Percentiles rank a stretch among this genome's conserved stretches.
Evolutionary conservation across 2,888 invertebrate genomes (phyloP).

Genomic region (Nineta flava): DNA sequence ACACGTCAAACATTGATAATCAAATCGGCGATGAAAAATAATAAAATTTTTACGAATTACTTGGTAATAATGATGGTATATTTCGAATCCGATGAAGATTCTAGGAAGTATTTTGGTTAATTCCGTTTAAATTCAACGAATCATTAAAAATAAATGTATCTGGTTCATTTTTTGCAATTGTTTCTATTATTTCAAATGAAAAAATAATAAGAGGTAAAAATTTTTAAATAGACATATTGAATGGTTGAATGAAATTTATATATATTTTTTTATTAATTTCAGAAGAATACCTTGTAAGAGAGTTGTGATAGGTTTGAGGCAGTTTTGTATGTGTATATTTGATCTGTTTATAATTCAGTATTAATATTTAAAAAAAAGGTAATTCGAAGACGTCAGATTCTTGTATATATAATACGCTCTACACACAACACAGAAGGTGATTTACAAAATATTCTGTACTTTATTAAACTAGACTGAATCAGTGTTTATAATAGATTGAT

Average conservation of each 20-base stretch:
- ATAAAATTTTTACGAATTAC: no score
- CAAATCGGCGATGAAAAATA: no score
- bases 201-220: no score
- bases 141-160: no score
- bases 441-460: constrained; percentile 1
- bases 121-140: no score
- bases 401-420: background rate
- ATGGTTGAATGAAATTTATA: constrained; percentile 1
- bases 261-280: background rate
- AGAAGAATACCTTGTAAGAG: background rate
- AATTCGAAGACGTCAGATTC: background rate
- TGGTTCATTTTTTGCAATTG: no score
- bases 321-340: constrained; percentile 1
- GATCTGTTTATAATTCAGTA: constrained; percentile 3
- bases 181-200: no score
- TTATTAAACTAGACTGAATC: constrained; percentile 7
- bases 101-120: no score
- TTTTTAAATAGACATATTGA: background rate
- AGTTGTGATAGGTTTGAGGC: constrained; percentile 1
- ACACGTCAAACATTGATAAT: no score
- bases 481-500: constrained; percentile 6
- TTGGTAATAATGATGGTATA: no score
- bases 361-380: constrained; percentile 3
- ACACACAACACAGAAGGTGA: no score
- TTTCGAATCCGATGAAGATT: no score